phyloP scores from a whole-genome alignment of 1,140 invertebrate genomes.

The Odontomachus brunneus region DNA sequence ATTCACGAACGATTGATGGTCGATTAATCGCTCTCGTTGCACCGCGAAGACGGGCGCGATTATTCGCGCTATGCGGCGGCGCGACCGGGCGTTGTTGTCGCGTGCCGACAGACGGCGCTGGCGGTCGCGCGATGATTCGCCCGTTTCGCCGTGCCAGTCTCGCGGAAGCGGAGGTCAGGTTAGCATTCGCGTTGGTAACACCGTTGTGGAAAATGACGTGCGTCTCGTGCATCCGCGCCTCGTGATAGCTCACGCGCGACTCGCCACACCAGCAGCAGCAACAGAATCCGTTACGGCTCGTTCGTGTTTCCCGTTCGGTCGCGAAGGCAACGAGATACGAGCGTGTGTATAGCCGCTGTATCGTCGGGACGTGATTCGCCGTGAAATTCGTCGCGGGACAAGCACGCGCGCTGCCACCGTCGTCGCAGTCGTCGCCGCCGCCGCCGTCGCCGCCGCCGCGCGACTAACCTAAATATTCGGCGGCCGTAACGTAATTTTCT shows the following conservation, averaged over 20 bases:
- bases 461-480: constrained; percentile 73
- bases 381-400: constrained; percentile 17
- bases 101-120: constrained; percentile 68
- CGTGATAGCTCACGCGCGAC: constrained; percentile 83
- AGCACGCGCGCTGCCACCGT: constrained; percentile 24
- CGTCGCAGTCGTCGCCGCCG: not conserved
- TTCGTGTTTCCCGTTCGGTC: constrained; percentile 77
- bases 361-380: constrained; percentile 41
- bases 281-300: constrained; percentile 68
- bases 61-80: constrained; percentile 24
- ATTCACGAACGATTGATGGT: not conserved
- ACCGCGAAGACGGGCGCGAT: not conserved
- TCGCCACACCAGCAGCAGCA: not conserved
- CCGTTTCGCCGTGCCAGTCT: constrained; percentile 74
- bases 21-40: not conserved
- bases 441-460: not conserved
- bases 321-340: not conserved
- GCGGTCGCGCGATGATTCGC: constrained; percentile 70
- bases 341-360: constrained; percentile 33
- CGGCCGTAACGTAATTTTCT: constrained; percentile 70
- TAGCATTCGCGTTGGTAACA: constrained; percentile 80
- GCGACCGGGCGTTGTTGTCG: constrained; percentile 34
- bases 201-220: constrained; percentile 87
- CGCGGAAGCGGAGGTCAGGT: constrained; percentile 79
- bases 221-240: constrained; percentile 86